Evolutionary conservation across 2,113 vertebrate genomes (phyloP).

Genomic region (Rhizomys pruinosus): DNA sequence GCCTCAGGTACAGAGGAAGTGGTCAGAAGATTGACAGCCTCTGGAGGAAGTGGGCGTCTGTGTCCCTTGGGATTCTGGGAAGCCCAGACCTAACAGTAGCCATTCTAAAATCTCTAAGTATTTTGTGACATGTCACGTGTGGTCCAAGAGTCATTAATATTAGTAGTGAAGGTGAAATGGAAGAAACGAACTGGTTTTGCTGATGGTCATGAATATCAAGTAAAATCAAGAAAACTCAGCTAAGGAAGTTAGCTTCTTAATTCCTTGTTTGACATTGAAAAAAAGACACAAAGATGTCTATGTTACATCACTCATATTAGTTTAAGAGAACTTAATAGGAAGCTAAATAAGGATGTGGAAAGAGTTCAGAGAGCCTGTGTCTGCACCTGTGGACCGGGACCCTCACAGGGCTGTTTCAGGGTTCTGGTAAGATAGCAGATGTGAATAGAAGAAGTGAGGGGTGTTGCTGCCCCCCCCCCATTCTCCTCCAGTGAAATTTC

Average conservation of each 20-base stretch:
- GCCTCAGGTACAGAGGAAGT: no score
- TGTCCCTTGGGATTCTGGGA: no score
- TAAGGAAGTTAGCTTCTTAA: neutral
- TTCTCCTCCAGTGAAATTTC: neutral
- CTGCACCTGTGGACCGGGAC: neutral
- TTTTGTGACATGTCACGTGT: neutral
- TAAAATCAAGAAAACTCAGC: neutral
- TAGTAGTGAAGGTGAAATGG: neutral
- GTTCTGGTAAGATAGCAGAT: fast-evolving
- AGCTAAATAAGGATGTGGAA: neutral
- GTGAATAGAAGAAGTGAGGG: neutral
- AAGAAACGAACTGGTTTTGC: neutral
- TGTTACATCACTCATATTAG: neutral
- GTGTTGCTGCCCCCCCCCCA: neutral
- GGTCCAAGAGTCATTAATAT: neutral
- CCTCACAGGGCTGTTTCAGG: neutral
- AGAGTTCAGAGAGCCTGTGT: neutral
- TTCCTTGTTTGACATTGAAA: neutral
- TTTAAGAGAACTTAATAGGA: neutral
- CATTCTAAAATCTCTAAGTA: neutral
- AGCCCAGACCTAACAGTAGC: no score
- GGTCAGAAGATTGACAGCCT: no score
- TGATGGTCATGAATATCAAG: neutral
- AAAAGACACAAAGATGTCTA: neutral
- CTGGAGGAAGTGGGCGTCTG: no score